A percentile compares a stretch with the other conserved stretches of the same genome.
phyloP scores from a whole-genome alignment of 1,140 invertebrate species.

The Tetranychus cinnabarinus region DNA sequence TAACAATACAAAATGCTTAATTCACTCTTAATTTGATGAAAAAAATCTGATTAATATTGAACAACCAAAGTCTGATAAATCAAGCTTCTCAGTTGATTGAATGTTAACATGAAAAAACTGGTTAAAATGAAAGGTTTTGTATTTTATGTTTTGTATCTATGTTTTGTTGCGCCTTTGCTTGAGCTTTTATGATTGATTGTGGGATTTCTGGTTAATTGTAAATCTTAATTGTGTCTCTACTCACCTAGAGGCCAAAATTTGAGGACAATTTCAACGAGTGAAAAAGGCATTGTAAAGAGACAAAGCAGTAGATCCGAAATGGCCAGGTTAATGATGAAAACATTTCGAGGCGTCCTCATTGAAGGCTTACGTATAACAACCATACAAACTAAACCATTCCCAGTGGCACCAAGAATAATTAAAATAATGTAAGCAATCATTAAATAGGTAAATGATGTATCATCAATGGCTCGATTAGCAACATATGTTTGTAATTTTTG shows the following conservation, averaged over 20 bases:
- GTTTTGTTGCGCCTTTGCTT: background rate
- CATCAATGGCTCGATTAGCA: background rate
- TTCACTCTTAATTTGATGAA: no score
- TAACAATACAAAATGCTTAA: no score
- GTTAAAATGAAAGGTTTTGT: no score
- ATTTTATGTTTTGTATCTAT: background rate
- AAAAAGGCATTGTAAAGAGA: constrained; percentile 58
- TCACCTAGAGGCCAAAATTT: constrained; percentile 25
- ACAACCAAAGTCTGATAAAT: no score
- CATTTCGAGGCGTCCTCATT: constrained; percentile 61
- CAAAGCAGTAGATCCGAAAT: constrained; percentile 60
- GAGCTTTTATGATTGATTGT: background rate
- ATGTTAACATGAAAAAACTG: no score
- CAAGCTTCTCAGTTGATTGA: no score
- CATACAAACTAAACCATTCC: constrained; percentile 52
- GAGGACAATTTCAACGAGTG: constrained; percentile 48
- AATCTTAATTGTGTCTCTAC: background rate
- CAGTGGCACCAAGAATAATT: constrained; percentile 46
- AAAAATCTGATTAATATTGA: no score
- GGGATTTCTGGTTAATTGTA: background rate
- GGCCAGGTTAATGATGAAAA: constrained; percentile 68
- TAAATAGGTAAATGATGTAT: background rate
- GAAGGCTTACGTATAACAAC: constrained; percentile 47
- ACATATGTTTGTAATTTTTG: background rate
- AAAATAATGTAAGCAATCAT: constrained; percentile 37